Percentiles rank a stretch among this genome's conserved stretches.
These are phyloP conservation scores for Gallinago paraguaiae DNA, from an alignment of 2,113 vertebrate genomes.

Conservation along the genomic window DNA sequence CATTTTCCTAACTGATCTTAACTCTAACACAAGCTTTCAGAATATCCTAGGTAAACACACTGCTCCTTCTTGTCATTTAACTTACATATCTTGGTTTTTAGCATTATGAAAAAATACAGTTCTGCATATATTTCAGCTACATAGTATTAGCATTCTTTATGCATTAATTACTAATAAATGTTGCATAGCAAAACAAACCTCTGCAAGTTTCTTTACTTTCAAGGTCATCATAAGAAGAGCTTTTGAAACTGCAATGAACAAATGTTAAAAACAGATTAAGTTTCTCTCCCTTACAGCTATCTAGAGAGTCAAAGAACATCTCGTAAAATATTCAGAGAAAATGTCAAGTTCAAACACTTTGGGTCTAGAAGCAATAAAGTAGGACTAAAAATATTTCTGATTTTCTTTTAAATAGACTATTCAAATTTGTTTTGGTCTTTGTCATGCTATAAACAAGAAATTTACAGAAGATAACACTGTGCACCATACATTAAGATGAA, in stretches of 20 bases:
- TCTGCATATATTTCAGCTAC: constrained; percentile 8
- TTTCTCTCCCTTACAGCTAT: constrained; percentile 23
- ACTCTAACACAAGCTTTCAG: background rate
- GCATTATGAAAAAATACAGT: constrained; percentile 19
- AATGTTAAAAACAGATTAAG: constrained; percentile 25
- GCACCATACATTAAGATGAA: background rate
- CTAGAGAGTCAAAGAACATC: constrained; percentile 7
- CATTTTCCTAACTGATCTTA: constrained; percentile 13
- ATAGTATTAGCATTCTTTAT: constrained; percentile 48
- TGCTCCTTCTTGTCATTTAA: background rate
- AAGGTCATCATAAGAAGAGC: constrained; percentile 45
- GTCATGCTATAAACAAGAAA: background rate
- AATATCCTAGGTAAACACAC: background rate
- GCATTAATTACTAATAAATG: constrained; percentile 56
- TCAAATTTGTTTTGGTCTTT: constrained; percentile 3
- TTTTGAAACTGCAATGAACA: constrained; percentile 41
- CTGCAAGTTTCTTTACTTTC: constrained; percentile 44
- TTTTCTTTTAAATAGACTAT: background rate
- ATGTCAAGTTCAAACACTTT: constrained; percentile 33
- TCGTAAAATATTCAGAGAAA: constrained; percentile 33
- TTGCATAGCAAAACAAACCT: constrained; percentile 24
- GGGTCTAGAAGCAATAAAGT: constrained; percentile 10
- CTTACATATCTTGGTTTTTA: background rate
- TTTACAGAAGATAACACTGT: background rate
- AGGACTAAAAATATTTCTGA: background rate